Percentiles rank a stretch among this genome's conserved stretches.
phyloP scores from a whole-genome alignment of 2,113 vertebrate genomes.

The Nyctereutes procyonoides region DNA sequence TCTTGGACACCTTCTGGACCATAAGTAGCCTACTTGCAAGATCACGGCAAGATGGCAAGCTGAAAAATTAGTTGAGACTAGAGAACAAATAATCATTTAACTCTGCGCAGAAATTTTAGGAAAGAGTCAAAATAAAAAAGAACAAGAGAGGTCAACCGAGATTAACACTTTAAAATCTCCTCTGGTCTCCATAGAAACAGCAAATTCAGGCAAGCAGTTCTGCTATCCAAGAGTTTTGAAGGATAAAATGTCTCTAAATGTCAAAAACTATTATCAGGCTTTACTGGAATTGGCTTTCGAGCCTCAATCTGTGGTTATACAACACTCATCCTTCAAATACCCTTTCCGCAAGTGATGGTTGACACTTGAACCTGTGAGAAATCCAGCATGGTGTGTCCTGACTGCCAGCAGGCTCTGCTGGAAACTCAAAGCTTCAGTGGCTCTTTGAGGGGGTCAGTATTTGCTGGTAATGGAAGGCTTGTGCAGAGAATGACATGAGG shows the following conservation, averaged over 20 bases:
- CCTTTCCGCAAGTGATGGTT: background rate
- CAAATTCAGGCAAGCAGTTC: constrained; percentile 30
- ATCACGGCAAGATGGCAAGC: background rate
- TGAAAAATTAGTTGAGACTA: background rate
- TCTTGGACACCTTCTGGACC: background rate
- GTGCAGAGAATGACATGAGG: background rate
- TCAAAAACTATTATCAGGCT: constrained; percentile 73
- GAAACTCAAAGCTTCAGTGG: background rate
- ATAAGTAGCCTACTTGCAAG: background rate
- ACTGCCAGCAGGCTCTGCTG: background rate
- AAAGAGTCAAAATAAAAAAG: background rate
- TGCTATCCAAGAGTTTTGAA: constrained; percentile 56
- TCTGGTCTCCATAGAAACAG: constrained; percentile 57
- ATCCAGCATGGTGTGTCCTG: background rate
- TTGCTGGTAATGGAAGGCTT: background rate
- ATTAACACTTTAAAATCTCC: constrained; percentile 60
- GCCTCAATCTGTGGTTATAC: constrained; percentile 53
- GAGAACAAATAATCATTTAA: background rate
- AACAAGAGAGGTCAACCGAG: background rate
- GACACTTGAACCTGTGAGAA: constrained; percentile 29
- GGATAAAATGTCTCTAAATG: constrained; percentile 72
- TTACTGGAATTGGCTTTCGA: constrained; percentile 59
- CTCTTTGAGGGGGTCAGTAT: background rate
- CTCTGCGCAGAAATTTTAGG: background rate
- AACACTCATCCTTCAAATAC: constrained; percentile 62